Conservation (phyloP, 2,113 vertebrate species). For the Sinocyclocheilus anophthalmus region DNA sequence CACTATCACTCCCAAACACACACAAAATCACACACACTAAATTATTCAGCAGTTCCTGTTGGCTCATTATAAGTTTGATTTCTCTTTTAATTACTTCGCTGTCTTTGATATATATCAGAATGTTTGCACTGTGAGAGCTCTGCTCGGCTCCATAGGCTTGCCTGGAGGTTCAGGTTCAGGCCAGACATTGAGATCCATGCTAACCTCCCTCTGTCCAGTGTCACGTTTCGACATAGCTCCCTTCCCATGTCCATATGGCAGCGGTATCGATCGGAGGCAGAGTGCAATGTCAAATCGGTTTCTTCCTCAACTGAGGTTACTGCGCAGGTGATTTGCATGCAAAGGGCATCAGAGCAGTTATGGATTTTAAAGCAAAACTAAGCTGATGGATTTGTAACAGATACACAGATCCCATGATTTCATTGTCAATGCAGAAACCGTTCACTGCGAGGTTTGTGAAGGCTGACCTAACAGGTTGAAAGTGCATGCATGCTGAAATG, state of each 20-base stretch:
- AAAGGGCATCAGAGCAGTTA: neutral
- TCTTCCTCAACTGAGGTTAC: constrained; percentile 6
- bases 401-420: neutral
- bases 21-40: neutral
- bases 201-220: constrained; percentile 22
- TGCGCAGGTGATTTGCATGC: constrained; percentile 45
- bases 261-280: constrained; percentile 6
- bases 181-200: neutral
- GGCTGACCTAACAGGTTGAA: neutral
- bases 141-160: neutral
- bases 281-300: constrained; percentile 41
- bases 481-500: neutral
- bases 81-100: constrained; percentile 21
- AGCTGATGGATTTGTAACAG: neutral
- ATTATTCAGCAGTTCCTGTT: neutral
- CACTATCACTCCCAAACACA: constrained; percentile 16
- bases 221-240: constrained; percentile 36
- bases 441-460: neutral
- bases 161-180: constrained; percentile 38
- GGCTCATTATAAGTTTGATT: constrained; percentile 12
- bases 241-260: constrained; percentile 26
- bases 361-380: neutral
- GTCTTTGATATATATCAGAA: neutral
- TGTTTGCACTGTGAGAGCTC: neutral
- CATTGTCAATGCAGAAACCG: neutral